A percentile compares a stretch with the other conserved stretches of the same genome.
These are phyloP conservation scores for Melanotaenia maccullochi DNA, from an alignment of 2,797 vertebrate genomes.

Conservation along the genomic window DNA sequence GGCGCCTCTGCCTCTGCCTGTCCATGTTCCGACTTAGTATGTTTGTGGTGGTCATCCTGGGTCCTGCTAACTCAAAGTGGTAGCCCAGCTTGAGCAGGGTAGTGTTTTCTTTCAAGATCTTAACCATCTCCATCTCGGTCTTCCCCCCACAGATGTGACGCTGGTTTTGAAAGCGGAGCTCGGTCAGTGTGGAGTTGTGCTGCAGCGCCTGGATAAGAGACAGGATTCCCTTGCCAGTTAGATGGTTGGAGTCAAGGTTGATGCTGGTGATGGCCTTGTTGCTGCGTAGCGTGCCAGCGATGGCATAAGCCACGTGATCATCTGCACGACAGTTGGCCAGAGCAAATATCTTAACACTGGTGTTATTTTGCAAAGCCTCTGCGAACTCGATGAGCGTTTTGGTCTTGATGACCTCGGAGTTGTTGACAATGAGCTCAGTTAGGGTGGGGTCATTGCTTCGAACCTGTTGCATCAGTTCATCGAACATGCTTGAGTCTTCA, in stretches of 20 bases:
- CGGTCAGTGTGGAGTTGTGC: conserved; percentile 90
- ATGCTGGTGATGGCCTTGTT: conserved; percentile 93
- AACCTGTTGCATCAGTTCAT: conserved; percentile 91
- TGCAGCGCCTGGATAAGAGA: conserved; percentile 92
- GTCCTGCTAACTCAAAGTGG: conserved; percentile 95
- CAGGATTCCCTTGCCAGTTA: conserved; percentile 95
- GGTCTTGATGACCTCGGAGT: conserved; percentile 94
- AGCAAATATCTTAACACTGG: conserved; percentile 88
- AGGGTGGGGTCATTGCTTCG: conserved; percentile 87
- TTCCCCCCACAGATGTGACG: conserved; percentile 97
- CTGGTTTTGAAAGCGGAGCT: conserved; percentile 98
- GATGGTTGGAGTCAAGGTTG: conserved; percentile 97
- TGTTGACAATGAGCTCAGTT: conserved; percentile 94
- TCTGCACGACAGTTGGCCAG: conserved; percentile 95
- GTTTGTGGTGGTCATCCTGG: conserved; percentile 96
- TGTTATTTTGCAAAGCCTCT: conserved; percentile 91
- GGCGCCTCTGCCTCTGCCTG: conserved; percentile 92
- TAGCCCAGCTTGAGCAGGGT: conserved; percentile 96
- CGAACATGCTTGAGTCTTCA: conserved; percentile 92
- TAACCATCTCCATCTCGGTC: conserved; percentile 98
- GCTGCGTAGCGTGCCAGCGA: conserved; percentile 88
- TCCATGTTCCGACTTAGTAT: conserved; percentile 99
- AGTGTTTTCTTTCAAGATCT: conserved; percentile 94
- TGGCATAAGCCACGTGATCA: conserved; percentile 94
- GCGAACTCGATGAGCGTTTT: conserved; percentile 95